Base-by-base conservation (phyloP, 2,113 vertebrate species). In the Paratilapia polleni region DNA sequence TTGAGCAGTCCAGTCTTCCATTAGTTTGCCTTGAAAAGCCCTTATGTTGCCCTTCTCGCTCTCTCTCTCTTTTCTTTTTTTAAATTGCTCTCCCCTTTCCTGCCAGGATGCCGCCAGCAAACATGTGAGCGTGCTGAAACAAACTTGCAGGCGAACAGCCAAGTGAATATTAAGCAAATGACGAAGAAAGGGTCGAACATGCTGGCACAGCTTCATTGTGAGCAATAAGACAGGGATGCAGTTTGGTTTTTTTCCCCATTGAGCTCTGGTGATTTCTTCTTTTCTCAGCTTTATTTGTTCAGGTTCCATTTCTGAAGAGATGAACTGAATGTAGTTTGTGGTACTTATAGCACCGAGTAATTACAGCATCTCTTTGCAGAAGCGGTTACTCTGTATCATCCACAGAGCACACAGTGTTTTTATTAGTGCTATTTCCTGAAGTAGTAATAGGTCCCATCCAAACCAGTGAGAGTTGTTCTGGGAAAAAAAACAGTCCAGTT, bases 21-120 rank as follows among this genome's bases (percentile, higher is more conserved):
- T 92, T 89, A 85, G 58, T 80, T 85, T 87, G 68, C 77, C 60
- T 86, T 91, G 61, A 80, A 88, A 88, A 90, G 86, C 84, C 87
- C 82, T 89, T 80, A 87, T 87, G 88, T 78, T 86, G 83, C 54
- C 84, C 87, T 77, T 88, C 81, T 90, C 80, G 57, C 31, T 60
- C 34, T 49, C n/a, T n/a, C n/a, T n/a, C n/a, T n/a, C n/a, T n/a
- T n/a, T n/a, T n/a, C n/a, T 28, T 56, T 59, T 43, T 43, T 38
- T 11, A 20, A 75, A 62, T 14, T 47, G 62, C 36, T 2, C 26
- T 5, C 47, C 68, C 54, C 47, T 76, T 87, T 24, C 79, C 59
- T 78, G 63, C 41, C 62, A 17, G 1, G 26, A 8, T 14, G 82
- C 80, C 60, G 22, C 54, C 41, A 41, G 89, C 77, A 10, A 87